Percentiles rank a stretch among this genome's conserved stretches.
Evolutionary conservation across 2,113 vertebrate species (phyloP).

Genomic region (Paradisaea rubra): DNA sequence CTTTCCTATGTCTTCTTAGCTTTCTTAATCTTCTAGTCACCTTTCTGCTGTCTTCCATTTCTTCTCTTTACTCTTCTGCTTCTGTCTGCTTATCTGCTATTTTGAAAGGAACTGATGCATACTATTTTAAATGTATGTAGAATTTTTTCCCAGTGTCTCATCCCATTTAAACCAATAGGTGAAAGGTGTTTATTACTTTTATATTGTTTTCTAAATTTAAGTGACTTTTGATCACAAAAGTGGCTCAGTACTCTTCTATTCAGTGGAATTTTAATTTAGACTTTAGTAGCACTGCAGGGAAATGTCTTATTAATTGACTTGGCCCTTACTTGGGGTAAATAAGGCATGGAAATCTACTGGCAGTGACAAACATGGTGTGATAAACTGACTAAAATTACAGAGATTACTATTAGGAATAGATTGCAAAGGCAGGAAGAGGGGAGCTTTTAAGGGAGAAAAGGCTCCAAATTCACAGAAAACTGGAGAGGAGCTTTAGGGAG

Average conservation of each 20-base stretch:
- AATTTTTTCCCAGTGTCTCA: neutral
- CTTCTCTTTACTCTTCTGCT: neutral
- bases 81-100: neutral
- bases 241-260: neutral
- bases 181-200: neutral
- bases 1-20: neutral
- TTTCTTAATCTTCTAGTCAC: neutral
- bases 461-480: neutral
- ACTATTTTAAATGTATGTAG: neutral
- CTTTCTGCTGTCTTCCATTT: neutral
- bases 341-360: neutral
- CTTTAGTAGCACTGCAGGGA: neutral
- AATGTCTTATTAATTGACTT: neutral
- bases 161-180: neutral
- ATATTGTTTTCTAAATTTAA: neutral
- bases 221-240: neutral
- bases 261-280: neutral
- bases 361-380: neutral
- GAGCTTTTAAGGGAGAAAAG: neutral
- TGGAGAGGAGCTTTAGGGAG: neutral
- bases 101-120: neutral
- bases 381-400: neutral
- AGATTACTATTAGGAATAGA: neutral
- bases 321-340: neutral
- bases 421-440: neutral